Percentiles rank a stretch among this genome's conserved stretches.
Evolutionary conservation across 2,113 vertebrate genomes (phyloP).

Genomic region (Rafetus swinhoei): DNA sequence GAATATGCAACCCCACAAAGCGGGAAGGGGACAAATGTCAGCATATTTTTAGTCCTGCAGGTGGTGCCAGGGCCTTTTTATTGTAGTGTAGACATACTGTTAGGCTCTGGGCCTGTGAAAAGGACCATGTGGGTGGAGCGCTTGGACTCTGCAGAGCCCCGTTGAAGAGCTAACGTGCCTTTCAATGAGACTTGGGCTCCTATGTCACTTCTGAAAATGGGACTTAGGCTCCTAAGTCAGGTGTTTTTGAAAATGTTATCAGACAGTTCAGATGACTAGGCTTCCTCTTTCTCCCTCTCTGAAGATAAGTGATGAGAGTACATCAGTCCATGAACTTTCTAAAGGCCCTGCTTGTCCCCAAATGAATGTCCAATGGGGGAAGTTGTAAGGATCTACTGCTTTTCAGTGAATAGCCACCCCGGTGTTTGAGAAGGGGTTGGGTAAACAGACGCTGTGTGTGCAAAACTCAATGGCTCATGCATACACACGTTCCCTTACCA

Average conservation of each 20-base stretch:
- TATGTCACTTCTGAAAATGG: too few species aligned
- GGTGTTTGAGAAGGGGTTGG: fast-evolving
- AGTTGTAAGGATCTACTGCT: background rate
- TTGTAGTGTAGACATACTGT: background rate
- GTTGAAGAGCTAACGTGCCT: background rate
- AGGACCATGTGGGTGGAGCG: background rate
- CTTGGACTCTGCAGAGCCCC: too few species aligned
- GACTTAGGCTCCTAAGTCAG: background rate
- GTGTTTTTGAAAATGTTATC: background rate
- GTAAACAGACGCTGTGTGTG: fast-evolving
- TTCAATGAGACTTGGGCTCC: too few species aligned
- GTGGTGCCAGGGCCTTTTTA: background rate
- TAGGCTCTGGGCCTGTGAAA: background rate
- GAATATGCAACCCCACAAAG: background rate
- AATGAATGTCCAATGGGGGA: fast-evolving
- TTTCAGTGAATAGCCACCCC: fast-evolving
- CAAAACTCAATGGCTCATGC: fast-evolving
- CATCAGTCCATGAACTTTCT: fast-evolving
- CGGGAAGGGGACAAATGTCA: too few species aligned
- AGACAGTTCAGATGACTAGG: background rate
- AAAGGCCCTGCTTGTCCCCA: fast-evolving
- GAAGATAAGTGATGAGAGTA: fast-evolving
- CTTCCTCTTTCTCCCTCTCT: fast-evolving
- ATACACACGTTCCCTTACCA: constrained; percentile 74
- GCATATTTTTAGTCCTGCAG: too few species aligned